phyloP scores from a whole-genome alignment of 2,888 invertebrate genomes.

The Synergus umbraculus region DNA sequence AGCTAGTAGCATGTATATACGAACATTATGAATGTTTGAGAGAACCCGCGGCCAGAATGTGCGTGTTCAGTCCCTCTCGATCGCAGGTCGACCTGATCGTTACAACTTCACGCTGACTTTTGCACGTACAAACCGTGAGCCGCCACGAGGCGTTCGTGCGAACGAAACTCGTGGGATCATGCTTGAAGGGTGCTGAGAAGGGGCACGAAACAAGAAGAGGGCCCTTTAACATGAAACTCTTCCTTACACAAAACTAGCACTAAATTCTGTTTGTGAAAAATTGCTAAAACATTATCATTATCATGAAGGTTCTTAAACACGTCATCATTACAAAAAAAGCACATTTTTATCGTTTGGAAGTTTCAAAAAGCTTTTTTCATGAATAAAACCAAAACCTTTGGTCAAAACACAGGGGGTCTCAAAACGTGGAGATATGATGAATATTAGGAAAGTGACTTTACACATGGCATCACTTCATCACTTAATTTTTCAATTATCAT shows the following conservation, averaged over 20 bases:
- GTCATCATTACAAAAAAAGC: too few relatives aligned
- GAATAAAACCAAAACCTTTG: too few relatives aligned
- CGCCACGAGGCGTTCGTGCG: conserved; percentile 72
- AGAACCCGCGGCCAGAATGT: conserved; percentile 66
- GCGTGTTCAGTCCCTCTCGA: conserved; percentile 63
- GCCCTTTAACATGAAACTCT: conserved; percentile 8
- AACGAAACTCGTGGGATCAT: conserved; percentile 65
- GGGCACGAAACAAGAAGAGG: conserved; percentile 54
- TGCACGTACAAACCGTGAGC: conserved; percentile 66
- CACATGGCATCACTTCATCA: too few relatives aligned
- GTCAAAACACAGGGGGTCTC: too few relatives aligned
- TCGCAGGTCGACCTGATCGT: conserved; percentile 70
- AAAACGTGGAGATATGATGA: too few relatives aligned
- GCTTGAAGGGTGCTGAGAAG: conserved; percentile 45
- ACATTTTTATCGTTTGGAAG: too few relatives aligned
- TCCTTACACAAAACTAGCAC: neutral
- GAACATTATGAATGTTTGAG: conserved; percentile 51
- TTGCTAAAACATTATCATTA: neutral
- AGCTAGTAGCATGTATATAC: conserved; percentile 26
- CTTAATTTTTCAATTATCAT: neutral
- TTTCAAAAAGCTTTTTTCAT: too few relatives aligned
- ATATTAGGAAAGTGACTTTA: too few relatives aligned
- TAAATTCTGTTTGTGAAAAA: neutral
- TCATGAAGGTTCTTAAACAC: too few relatives aligned
- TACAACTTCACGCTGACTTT: conserved; percentile 75